Evolutionary conservation across 2,888 invertebrate species (phyloP), one percentile per base, ranked within the genome.

Genomic region (Nomada flava): DNA sequence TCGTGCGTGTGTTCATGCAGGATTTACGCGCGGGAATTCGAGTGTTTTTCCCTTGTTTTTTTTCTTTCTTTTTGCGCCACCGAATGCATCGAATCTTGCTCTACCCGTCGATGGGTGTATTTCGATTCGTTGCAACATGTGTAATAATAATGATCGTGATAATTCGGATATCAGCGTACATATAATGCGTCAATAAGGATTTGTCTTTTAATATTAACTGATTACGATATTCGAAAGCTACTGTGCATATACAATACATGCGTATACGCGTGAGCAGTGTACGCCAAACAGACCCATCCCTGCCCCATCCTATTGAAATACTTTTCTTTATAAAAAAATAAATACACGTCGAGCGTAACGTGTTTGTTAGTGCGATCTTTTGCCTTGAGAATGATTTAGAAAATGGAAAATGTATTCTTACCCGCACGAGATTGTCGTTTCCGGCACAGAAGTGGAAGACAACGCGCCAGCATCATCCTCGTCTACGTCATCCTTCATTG

Each of bases 401-500:
- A 20, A 60, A 50, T 29, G 23, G 68, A 68, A 57, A 52, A 29
- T 55, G 36, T 1, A 18, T 18, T 83, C 90, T 91, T 78, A 91
- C 91, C 89, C 88, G 71, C 83, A 88, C 11, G 88, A 70, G 67
- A 83, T 74, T n/a, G 82, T 83, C 60, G 84, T 90, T 75, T 91
- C 91, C 53, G 89, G 78, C 62, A 79, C 78, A 60, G 88, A 84
- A 42, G 83, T 79, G 60, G 91, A 86, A 76, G 88, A 86, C 50
- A 89, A 79, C 60, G 86, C 86, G 60, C 89, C 77, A 59, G 85
- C 84, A 53, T 91, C 91, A 60, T 91, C 91, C 52, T 91, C 91
- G 44, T 91, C 91, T 77, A 91, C 84, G 57, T 91, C 91, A 88
- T 91, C 91, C 89, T 90, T 91, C 91, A 91, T 91, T 71, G 88